phyloP scores from a whole-genome alignment of 2,797 vertebrate genomes.

The Heterohyrax brucei region DNA sequence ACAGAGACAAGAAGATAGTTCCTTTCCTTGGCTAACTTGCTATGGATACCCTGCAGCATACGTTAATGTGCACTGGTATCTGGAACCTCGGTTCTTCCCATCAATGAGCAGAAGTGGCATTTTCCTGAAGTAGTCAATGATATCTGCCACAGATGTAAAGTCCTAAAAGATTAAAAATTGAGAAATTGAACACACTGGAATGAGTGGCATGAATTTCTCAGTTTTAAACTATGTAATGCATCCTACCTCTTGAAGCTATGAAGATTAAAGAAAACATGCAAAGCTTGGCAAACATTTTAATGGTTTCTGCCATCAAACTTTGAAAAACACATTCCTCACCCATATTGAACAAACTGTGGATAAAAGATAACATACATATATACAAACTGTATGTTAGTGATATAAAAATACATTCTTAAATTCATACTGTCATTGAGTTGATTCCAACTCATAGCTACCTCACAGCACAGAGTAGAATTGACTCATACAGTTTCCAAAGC shows the following conservation, averaged over 20 bases:
- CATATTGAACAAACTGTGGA: neutral
- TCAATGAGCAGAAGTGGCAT: slow-evolving; percentile 96
- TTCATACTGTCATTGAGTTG: neutral
- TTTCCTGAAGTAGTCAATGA: slow-evolving; percentile 94
- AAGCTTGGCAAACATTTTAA: slow-evolving; percentile 34
- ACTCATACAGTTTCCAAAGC: neutral
- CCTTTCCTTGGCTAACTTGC: neutral
- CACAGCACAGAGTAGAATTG: no score
- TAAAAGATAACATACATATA: neutral
- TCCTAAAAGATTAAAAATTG: slow-evolving; percentile 90
- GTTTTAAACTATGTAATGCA: neutral
- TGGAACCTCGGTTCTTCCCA: slow-evolving; percentile 94
- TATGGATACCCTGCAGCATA: slow-evolving; percentile 91
- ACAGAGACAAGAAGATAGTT: neutral
- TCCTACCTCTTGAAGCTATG: neutral
- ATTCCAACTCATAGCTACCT: neutral
- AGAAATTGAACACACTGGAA: neutral
- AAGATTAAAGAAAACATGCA: neutral
- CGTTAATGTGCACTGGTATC: slow-evolving; percentile 95
- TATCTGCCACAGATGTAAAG: slow-evolving; percentile 94
- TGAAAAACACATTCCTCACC: slow-evolving; percentile 23
- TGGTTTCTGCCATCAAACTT: slow-evolving; percentile 19
- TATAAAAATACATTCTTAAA: neutral
- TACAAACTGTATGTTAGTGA: neutral
- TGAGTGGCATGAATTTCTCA: neutral